phyloP scores from a whole-genome alignment of 2,113 vertebrate genomes.

The Barnardius zonarius region DNA sequence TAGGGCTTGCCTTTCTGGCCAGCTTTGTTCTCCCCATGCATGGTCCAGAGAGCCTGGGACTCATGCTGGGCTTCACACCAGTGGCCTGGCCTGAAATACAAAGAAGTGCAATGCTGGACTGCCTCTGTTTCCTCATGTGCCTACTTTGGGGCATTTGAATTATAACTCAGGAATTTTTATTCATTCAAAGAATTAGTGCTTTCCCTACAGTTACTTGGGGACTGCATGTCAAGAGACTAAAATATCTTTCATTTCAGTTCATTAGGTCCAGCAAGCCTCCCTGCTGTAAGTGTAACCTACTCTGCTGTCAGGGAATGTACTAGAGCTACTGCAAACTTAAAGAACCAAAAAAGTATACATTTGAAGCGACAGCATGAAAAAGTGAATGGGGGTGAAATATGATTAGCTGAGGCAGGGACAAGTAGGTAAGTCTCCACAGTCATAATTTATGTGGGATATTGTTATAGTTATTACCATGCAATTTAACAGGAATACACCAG shows the following conservation, averaged over 20 bases:
- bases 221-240: background rate
- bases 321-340: background rate
- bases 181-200: background rate
- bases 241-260: constrained; percentile 20
- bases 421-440: constrained; percentile 56
- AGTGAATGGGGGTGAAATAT: constrained; percentile 43
- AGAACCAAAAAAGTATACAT: constrained; percentile 37
- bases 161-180: background rate
- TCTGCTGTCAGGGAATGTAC: constrained; percentile 28
- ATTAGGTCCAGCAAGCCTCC: constrained; percentile 20
- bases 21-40: background rate
- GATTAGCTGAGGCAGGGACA: constrained; percentile 67
- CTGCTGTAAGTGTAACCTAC: constrained; percentile 23
- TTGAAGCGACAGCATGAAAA: constrained; percentile 56
- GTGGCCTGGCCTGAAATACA: background rate
- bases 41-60: background rate
- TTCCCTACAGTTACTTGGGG: background rate
- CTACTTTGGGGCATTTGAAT: background rate
- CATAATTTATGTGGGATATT: constrained; percentile 67
- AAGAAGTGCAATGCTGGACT: background rate
- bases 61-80: background rate
- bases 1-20: background rate
- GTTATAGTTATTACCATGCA: constrained; percentile 69
- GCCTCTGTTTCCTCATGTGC: background rate
- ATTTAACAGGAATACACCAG: constrained; percentile 70